Evolutionary conservation across 92 coral and sea anemone species (phyloP).

Genomic region (Porites divaricata): DNA sequence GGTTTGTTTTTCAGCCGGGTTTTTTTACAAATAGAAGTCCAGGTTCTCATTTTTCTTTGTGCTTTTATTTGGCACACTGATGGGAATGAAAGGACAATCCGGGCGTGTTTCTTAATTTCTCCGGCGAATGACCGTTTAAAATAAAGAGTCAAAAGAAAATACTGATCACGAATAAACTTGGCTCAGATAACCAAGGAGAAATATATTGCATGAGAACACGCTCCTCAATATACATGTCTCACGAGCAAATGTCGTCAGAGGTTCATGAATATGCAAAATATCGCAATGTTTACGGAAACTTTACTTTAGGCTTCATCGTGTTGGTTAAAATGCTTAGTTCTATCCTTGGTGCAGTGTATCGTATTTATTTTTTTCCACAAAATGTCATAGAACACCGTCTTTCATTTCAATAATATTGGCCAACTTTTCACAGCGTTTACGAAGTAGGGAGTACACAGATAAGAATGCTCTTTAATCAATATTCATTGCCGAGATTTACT

Average conservation of each 20-base stretch:
- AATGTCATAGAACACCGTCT: not conserved
- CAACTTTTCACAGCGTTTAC: not conserved
- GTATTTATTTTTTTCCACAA: too few species aligned
- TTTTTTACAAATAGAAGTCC: too few species aligned
- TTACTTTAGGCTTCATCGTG: not conserved
- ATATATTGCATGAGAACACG: not conserved
- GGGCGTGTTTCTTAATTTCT: too few species aligned
- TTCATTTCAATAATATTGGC: not conserved
- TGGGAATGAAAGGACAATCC: too few species aligned
- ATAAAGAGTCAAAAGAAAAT: too few species aligned
- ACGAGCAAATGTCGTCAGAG: not conserved
- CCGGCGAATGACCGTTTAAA: too few species aligned
- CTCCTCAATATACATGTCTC: not conserved
- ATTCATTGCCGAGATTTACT: not conserved
- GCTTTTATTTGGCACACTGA: too few species aligned
- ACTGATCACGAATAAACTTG: not conserved
- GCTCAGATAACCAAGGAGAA: conserved; percentile 1
- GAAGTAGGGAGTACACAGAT: not conserved
- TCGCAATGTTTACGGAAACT: not conserved
- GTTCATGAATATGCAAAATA: not conserved
- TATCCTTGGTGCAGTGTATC: not conserved
- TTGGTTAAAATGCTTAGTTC: too few species aligned
- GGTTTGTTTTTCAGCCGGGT: too few species aligned
- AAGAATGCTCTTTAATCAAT: not conserved
- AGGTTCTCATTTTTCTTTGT: too few species aligned